Evolutionary conservation across 2,797 vertebrate species (phyloP).

Genomic region (Pseudochirops corinnae): DNA sequence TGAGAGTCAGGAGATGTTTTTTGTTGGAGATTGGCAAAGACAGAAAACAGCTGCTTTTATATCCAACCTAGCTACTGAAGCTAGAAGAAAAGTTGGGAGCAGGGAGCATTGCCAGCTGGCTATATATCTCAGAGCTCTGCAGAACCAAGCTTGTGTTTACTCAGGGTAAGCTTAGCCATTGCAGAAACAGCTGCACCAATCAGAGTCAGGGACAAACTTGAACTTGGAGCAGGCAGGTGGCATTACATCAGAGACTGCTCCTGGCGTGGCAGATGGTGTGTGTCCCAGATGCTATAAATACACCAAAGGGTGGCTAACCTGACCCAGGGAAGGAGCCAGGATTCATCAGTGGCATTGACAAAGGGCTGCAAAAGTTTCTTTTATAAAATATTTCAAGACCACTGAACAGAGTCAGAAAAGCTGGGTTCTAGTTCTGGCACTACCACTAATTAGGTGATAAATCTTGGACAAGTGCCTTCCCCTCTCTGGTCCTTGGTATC

Average conservation of each 20-base stretch:
- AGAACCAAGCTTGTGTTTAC: neutral
- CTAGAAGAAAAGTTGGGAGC: neutral
- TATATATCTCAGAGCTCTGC: neutral
- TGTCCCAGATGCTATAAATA: neutral
- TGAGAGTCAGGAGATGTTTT: neutral
- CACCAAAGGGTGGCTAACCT: neutral
- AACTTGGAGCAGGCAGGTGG: constrained; percentile 2
- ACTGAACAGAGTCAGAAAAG: neutral
- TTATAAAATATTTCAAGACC: neutral
- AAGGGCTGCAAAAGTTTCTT: neutral
- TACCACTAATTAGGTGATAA: neutral
- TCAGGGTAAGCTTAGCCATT: neutral
- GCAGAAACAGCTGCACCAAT: constrained; percentile 1
- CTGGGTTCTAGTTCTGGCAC: neutral
- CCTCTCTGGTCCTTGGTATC: neutral
- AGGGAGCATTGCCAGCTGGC: neutral
- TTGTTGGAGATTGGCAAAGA: neutral
- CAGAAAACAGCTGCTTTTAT: neutral
- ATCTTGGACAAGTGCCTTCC: neutral
- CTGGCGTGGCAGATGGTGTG: neutral
- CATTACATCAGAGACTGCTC: neutral
- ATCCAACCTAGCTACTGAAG: neutral
- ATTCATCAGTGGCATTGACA: neutral
- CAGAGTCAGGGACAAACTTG: neutral
- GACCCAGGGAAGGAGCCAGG: neutral